phyloP scores from a whole-genome alignment of 2,113 vertebrate genomes.

The Coreoperca whiteheadi region DNA sequence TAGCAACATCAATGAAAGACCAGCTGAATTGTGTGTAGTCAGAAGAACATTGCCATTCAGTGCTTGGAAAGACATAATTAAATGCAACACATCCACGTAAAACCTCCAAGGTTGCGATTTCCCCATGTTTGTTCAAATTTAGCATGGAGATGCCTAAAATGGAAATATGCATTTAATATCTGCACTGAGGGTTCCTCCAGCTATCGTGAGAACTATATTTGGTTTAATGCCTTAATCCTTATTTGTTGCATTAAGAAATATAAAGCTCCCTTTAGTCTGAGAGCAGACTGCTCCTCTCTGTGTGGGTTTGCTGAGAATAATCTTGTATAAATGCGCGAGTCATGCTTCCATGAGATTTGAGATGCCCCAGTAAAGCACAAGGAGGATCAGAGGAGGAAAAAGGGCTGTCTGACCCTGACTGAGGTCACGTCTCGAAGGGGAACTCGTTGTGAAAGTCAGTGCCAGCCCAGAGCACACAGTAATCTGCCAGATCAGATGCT shows the following conservation, averaged over 20 bases:
- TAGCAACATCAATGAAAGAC: slow-evolving; percentile 15
- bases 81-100: slow-evolving; percentile 31
- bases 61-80: slow-evolving; percentile 52
- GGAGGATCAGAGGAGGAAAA: slow-evolving; percentile 63
- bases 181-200: slow-evolving; percentile 58
- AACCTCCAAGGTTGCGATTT: slow-evolving; percentile 57
- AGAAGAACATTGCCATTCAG: slow-evolving; percentile 17
- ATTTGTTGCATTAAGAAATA: slow-evolving; percentile 75
- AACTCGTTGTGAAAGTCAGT: slow-evolving; percentile 42
- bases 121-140: slow-evolving; percentile 63
- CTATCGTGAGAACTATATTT: slow-evolving; percentile 73
- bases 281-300: slow-evolving; percentile 61
- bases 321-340: slow-evolving; percentile 67
- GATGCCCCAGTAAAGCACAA: slow-evolving; percentile 56
- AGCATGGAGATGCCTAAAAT: slow-evolving; percentile 58
- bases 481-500: slow-evolving; percentile 68
- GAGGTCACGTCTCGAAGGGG: slow-evolving; percentile 63
- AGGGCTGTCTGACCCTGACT: slow-evolving; percentile 56
- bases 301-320: slow-evolving; percentile 71
- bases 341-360: slow-evolving; percentile 74
- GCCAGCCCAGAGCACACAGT: slow-evolving; percentile 50
- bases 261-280: slow-evolving; percentile 70
- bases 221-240: slow-evolving; percentile 75
- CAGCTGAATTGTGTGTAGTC: slow-evolving; percentile 11
- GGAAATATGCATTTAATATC: slow-evolving; percentile 50